These are phyloP conservation scores for Arrhopalites spinosus DNA, from an alignment of 2,888 invertebrate species.

Conservation along the genomic window DNA sequence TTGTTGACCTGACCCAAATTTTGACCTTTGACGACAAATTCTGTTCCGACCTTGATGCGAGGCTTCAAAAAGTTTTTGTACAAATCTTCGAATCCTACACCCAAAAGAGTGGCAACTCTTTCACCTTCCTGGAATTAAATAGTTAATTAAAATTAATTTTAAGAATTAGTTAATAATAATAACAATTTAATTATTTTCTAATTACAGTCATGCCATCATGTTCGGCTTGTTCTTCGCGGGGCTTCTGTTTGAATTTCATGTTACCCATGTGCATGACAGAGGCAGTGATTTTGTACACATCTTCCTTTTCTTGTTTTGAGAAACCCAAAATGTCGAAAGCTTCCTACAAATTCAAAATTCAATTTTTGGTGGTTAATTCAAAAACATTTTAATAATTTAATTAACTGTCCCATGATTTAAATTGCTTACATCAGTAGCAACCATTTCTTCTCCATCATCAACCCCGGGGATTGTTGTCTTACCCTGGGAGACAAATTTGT, in stretches of 20 bases:
- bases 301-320: constrained; percentile 92
- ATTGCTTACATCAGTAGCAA: constrained; percentile 58
- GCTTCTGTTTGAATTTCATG: constrained; percentile 99
- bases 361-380: too few species aligned
- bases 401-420: too few species aligned
- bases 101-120: constrained; percentile 88
- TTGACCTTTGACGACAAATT: constrained; percentile 98
- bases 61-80: constrained; percentile 96
- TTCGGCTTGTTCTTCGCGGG: constrained; percentile 99
- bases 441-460: constrained; percentile 65
- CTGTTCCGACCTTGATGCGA: constrained; percentile 99
- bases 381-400: too few species aligned
- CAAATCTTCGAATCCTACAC: constrained; percentile 82
- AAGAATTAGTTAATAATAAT: neutral
- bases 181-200: too few species aligned
- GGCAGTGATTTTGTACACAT: constrained; percentile 97
- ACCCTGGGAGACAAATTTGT: constrained; percentile 66
- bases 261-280: constrained; percentile 99
- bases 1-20: constrained; percentile 77
- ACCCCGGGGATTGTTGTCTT: constrained; percentile 64
- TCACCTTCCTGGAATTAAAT: constrained; percentile 90
- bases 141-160: constrained; percentile 17
- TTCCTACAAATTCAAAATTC: too few species aligned
- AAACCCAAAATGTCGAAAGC: constrained; percentile 99
- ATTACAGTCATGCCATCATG: constrained; percentile 85